Evolutionary conservation across 2,797 vertebrate genomes (phyloP), one percentile per base, ranked within the genome.

Genomic region (Adelosebastes latens): DNA sequence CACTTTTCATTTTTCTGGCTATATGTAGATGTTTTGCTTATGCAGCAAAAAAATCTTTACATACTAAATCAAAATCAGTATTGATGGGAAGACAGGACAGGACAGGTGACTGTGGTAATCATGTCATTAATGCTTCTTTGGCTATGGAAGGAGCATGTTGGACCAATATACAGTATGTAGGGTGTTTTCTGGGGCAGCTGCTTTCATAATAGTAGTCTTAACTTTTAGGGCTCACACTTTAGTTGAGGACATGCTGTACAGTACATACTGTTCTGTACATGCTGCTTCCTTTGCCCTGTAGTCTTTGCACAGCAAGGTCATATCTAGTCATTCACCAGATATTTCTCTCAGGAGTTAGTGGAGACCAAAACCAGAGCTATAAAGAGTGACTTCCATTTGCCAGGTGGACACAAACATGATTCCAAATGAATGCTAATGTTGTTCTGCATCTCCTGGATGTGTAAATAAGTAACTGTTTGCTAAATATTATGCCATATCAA

Each of bases 1-100:
- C 60, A 64, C 73, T 67, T 72, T 79, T 69, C 22, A 53, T 65
- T 80, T 79, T 24, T 55, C 52, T 0, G 87, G 32, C 49, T 62
- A 8, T 72, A 49, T 79, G 62, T 67, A 69, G 32, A 78, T 68
- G 8, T 84, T 88, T 85, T 81, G 73, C 83, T 75, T 32, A 25
- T 22, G 5, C 53, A 58, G 79, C 80, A 82, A 76, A 76, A 80
- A 10, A 8, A 75, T 66, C 34, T 53, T 22, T 11, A 70, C 6
- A 59, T 65, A 27, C 59, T 66, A 56, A 67, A 81, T 70, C 52
- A 72, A 29, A 81, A 77, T 83, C 39, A 5, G 42, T 68, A 3
- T 75, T 74, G 66, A 78, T 60, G 20, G 42, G 39, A 32, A 32
- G n/a, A 46, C 42, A 46, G 42, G 39, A 31, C 31, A 20, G 20